A percentile compares a stretch with the other conserved stretches of the same genome.
phyloP scores from a whole-genome alignment of 2,888 invertebrate genomes.

The Oithona nana region DNA sequence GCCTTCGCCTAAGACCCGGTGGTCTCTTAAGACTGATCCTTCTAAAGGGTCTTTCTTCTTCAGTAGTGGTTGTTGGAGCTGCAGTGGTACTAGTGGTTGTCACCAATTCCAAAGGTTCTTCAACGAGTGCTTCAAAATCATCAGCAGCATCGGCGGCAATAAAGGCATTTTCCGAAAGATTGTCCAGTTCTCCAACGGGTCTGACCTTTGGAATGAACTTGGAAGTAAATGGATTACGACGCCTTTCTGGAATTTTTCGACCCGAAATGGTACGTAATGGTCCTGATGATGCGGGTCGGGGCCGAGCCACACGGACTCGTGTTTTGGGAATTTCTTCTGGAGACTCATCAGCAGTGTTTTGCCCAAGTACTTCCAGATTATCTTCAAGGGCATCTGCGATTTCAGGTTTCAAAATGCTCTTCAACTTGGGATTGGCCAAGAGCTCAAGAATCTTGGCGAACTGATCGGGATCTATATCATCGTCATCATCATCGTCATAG shows the following conservation, averaged over 20 bases:
- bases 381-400: neutral
- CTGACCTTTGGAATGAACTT: conserved; percentile 15
- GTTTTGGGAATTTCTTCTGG: neutral
- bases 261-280: neutral
- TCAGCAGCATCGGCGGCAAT: neutral
- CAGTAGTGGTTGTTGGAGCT: neutral
- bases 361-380: neutral
- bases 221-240: conserved; percentile 14
- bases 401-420: conserved; percentile 13
- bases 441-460: conserved; percentile 15
- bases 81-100: neutral
- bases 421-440: conserved; percentile 8
- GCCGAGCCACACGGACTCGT: neutral
- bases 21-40: neutral
- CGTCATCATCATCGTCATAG: neutral
- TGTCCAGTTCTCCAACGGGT: neutral
- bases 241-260: neutral
- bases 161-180: neutral
- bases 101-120: neutral
- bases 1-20: neutral
- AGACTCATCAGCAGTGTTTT: neutral
- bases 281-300: neutral
- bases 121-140: neutral
- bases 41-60: neutral
- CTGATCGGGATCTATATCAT: neutral